Percentiles rank a stretch among this genome's conserved stretches.
Conservation (phyloP, 2,113 vertebrate species). For the Sialia sialis region DNA sequence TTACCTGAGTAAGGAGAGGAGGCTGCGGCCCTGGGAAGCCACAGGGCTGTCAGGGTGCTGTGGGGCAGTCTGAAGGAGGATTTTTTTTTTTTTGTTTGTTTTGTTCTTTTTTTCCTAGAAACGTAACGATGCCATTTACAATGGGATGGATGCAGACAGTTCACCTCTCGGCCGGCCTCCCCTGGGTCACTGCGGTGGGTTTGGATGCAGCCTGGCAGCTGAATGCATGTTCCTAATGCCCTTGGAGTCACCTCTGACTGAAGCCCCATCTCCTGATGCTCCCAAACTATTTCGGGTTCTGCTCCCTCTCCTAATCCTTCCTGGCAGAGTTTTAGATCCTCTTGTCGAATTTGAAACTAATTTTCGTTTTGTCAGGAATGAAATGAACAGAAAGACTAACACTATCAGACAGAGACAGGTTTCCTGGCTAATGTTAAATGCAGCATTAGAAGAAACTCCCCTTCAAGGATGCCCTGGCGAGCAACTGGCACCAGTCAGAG, state of each 20-base stretch:
- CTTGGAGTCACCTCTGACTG: not conserved
- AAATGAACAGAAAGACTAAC: not conserved
- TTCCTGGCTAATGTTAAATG: not conserved
- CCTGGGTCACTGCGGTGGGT: not conserved
- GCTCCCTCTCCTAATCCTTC: conserved; percentile 45
- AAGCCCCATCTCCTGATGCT: not conserved
- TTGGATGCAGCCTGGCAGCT: not conserved
- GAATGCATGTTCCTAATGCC: not conserved
- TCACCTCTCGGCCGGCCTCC: conserved; percentile 14
- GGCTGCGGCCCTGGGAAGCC: conserved; percentile 32
- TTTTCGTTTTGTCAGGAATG: conserved; percentile 5
- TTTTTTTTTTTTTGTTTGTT: not conserved
- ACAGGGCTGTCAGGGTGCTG: not conserved
- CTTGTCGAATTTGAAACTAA: not conserved
- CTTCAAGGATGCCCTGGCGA: not conserved
- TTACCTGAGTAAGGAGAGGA: conserved; percentile 61
- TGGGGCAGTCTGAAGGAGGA: not conserved
- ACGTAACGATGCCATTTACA: conserved; percentile 30
- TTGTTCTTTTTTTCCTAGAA: conserved; percentile 28
- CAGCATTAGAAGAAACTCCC: not conserved
- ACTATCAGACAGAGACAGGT: not conserved
- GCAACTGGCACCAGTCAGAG: not conserved
- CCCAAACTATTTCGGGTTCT: not conserved
- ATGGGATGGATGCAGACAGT: conserved; percentile 20
- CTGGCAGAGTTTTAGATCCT: not conserved